These are phyloP conservation scores for Drosophila ezoana DNA, from an alignment of 2,888 invertebrate genomes.

Conservation along the genomic window DNA sequence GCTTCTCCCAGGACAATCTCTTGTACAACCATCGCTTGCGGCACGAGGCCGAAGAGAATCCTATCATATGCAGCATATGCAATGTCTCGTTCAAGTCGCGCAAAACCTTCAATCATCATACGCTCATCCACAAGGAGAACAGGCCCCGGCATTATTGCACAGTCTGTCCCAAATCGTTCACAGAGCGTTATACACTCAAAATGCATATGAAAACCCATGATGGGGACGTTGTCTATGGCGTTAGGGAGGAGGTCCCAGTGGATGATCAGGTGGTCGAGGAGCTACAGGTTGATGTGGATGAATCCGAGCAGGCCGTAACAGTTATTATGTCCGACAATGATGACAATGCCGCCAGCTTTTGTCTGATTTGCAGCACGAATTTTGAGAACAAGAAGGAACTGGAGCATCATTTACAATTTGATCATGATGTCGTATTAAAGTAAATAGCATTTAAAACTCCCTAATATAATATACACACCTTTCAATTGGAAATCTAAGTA, in stretches of 20 bases:
- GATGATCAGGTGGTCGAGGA: slow-evolving; percentile 74
- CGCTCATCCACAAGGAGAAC: slow-evolving; percentile 82
- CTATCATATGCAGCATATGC: slow-evolving; percentile 81
- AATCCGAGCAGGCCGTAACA: slow-evolving; percentile 75
- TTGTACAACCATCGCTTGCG: slow-evolving; percentile 82
- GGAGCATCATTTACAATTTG: slow-evolving; percentile 77
- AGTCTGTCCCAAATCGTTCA: slow-evolving; percentile 81
- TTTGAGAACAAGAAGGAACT: slow-evolving; percentile 75
- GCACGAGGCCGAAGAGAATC: slow-evolving; percentile 83
- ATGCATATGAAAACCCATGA: slow-evolving; percentile 82
- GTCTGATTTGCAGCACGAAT: slow-evolving; percentile 76
- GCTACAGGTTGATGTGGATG: slow-evolving; percentile 66
- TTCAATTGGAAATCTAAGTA: neutral
- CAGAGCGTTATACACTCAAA: slow-evolving; percentile 83
- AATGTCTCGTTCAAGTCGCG: slow-evolving; percentile 82
- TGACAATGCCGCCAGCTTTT: slow-evolving; percentile 61
- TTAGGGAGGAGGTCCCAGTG: slow-evolving; percentile 57
- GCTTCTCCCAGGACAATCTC: slow-evolving; percentile 82
- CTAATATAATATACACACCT: slow-evolving; percentile 1
- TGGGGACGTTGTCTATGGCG: slow-evolving; percentile 69
- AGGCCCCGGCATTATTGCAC: slow-evolving; percentile 81
- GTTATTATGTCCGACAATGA: slow-evolving; percentile 75
- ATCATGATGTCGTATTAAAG: slow-evolving; percentile 80
- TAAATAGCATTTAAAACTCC: slow-evolving; percentile 21
- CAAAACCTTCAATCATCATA: slow-evolving; percentile 82